A percentile compares a stretch with the other conserved stretches of the same genome.
These are phyloP conservation scores for Paradisaea rubra DNA, from an alignment of 2,113 vertebrate species.

Conservation along the genomic window DNA sequence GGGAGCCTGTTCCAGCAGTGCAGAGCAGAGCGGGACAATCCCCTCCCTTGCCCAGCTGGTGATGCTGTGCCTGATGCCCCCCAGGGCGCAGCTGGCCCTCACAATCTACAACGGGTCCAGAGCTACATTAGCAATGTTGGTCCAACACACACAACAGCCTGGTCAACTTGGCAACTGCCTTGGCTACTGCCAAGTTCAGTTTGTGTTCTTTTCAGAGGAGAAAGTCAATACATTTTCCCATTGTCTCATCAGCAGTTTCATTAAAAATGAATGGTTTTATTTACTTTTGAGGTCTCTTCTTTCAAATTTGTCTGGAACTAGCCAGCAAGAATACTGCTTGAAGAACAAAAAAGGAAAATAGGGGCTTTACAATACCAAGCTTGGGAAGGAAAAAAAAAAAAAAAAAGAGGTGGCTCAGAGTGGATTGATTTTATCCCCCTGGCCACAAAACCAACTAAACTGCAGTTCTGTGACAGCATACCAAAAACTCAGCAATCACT, in stretches of 20 bases:
- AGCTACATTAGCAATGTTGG: not conserved
- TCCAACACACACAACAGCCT: not conserved
- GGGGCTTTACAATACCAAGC: not conserved
- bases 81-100: not conserved
- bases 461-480: not conserved
- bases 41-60: accelerated
- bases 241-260: not conserved
- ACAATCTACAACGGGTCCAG: not conserved
- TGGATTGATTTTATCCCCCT: accelerated
- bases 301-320: not conserved
- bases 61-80: not conserved
- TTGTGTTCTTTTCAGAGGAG: not conserved
- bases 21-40: not conserved
- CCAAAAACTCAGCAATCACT: not conserved
- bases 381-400: accelerated
- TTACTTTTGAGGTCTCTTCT: not conserved
- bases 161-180: not conserved
- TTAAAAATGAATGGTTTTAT: not conserved
- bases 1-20: not conserved
- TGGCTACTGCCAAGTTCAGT: not conserved
- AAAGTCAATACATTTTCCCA: not conserved
- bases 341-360: not conserved
- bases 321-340: not conserved
- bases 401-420: accelerated
- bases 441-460: not conserved